Percentiles rank a stretch among this genome's conserved stretches.
Conservation (phyloP, 2,888 invertebrate species). For the Ophonus ardosiacus region DNA sequence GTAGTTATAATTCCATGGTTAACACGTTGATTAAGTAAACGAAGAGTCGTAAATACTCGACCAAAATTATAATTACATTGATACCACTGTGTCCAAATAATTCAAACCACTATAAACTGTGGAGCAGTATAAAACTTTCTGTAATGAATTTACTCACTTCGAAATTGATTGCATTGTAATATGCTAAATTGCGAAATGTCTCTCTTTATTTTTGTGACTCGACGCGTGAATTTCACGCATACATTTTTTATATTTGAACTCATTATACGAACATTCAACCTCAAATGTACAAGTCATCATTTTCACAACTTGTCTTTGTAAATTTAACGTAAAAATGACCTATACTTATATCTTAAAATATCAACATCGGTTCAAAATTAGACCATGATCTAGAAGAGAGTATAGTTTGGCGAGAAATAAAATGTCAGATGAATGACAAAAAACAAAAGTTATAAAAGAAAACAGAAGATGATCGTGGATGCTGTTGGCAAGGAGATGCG, state of each 20-base stretch:
- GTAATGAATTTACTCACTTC: neutral
- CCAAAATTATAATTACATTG: too few relatives aligned
- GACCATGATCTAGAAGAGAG: slow-evolving; percentile 4
- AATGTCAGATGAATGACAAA: slow-evolving; percentile 56
- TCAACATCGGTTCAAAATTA: slow-evolving; percentile 39
- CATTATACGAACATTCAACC: slow-evolving; percentile 38
- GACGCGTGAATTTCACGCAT: slow-evolving; percentile 13
- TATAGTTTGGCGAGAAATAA: slow-evolving; percentile 37
- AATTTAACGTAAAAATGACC: slow-evolving; percentile 37
- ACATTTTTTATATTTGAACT: slow-evolving; percentile 37
- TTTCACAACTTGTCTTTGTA: slow-evolving; percentile 22
- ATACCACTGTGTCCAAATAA: too few relatives aligned
- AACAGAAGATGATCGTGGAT: slow-evolving; percentile 9
- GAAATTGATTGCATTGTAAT: neutral
- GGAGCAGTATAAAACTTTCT: neutral
- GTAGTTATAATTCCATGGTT: too few relatives aligned
- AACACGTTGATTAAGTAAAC: too few relatives aligned
- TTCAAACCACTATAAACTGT: too few relatives aligned
- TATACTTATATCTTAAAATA: slow-evolving; percentile 20
- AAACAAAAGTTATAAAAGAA: slow-evolving; percentile 20
- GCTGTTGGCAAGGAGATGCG: slow-evolving; percentile 34
- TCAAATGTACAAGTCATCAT: slow-evolving; percentile 26
- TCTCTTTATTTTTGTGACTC: slow-evolving; percentile 25
- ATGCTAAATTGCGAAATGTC: neutral
- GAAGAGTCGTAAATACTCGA: too few relatives aligned